Evolutionary conservation across 2,888 invertebrate species (phyloP).

Genomic region (Cartodere bifasciata): DNA sequence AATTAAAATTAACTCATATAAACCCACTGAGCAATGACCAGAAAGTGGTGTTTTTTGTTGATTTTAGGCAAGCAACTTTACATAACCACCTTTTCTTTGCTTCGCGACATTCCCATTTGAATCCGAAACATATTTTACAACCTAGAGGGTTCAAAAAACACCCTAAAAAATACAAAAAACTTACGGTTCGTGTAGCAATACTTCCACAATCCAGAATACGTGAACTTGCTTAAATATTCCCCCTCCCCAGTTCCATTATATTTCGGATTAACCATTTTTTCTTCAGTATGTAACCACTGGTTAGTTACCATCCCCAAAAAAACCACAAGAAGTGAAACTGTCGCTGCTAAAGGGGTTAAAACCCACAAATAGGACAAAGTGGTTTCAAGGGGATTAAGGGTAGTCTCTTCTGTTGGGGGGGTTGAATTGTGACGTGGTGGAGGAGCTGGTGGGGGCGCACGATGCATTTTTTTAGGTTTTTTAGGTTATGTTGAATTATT

Average conservation of each 20-base stretch:
- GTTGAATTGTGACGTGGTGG: constrained; percentile 20
- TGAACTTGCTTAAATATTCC: constrained; percentile 57
- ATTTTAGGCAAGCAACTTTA: too few species aligned
- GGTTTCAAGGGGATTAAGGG: constrained; percentile 39
- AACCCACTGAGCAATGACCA: too few species aligned
- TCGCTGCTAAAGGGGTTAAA: constrained; percentile 51
- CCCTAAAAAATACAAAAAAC: constrained; percentile 30
- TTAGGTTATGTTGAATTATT: too few species aligned
- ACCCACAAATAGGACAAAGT: constrained; percentile 51
- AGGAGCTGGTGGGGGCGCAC: constrained; percentile 22
- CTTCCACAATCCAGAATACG: constrained; percentile 70
- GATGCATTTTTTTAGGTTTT: constrained; percentile 27
- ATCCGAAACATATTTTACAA: too few species aligned
- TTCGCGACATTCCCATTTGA: too few species aligned
- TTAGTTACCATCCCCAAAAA: constrained; percentile 62
- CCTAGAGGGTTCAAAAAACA: too few species aligned
- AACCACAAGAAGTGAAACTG: constrained; percentile 58
- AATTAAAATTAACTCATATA: too few species aligned
- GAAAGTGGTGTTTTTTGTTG: too few species aligned
- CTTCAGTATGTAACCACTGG: constrained; percentile 80
- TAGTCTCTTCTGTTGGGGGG: constrained; percentile 21
- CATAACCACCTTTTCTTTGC: too few species aligned
- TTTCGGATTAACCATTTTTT: constrained; percentile 65
- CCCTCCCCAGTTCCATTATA: constrained; percentile 67
- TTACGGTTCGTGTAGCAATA: constrained; percentile 70